Evolutionary conservation across 1,140 invertebrate genomes (phyloP).

Genomic region (Liolophura sinensis): DNA sequence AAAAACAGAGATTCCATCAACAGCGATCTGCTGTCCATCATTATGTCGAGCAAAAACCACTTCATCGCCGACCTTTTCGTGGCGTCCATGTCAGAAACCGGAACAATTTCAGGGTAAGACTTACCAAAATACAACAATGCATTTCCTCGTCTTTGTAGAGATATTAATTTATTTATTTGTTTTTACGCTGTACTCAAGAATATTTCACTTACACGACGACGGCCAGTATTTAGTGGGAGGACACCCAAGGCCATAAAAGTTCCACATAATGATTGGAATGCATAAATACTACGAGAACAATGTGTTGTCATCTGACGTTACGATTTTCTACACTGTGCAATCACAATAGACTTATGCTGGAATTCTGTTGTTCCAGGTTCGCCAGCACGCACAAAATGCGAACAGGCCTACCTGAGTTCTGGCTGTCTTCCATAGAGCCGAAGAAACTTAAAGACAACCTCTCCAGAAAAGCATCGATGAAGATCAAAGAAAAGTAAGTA

Average conservation of each 20-base stretch:
- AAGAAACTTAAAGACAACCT: slow-evolving; percentile 25
- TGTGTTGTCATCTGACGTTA: too few relatives aligned
- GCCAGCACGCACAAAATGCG: slow-evolving; percentile 28
- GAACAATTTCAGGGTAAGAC: slow-evolving; percentile 41
- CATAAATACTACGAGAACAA: too few relatives aligned
- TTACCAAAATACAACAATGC: too few relatives aligned
- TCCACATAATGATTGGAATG: too few relatives aligned
- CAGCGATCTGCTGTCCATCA: slow-evolving; percentile 28
- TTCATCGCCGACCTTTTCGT: slow-evolving; percentile 43
- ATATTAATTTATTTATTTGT: too few relatives aligned
- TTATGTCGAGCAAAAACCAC: slow-evolving; percentile 35
- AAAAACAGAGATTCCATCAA: slow-evolving; percentile 42
- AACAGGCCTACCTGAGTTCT: slow-evolving; percentile 26
- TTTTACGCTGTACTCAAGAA: too few relatives aligned
- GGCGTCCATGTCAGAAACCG: slow-evolving; percentile 32
- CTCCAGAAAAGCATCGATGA: slow-evolving; percentile 30
- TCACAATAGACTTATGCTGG: too few relatives aligned
- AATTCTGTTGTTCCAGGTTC: slow-evolving; percentile 23
- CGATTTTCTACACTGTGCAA: too few relatives aligned
- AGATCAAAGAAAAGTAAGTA: slow-evolving; percentile 19
- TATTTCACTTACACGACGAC: too few relatives aligned
- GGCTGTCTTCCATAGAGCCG: slow-evolving; percentile 32
- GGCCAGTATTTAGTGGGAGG: too few relatives aligned
- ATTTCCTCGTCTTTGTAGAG: too few relatives aligned
- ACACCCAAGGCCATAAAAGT: too few relatives aligned